phyloP scores from a whole-genome alignment of 1,140 invertebrate genomes.

The Copidosoma floridanum region DNA sequence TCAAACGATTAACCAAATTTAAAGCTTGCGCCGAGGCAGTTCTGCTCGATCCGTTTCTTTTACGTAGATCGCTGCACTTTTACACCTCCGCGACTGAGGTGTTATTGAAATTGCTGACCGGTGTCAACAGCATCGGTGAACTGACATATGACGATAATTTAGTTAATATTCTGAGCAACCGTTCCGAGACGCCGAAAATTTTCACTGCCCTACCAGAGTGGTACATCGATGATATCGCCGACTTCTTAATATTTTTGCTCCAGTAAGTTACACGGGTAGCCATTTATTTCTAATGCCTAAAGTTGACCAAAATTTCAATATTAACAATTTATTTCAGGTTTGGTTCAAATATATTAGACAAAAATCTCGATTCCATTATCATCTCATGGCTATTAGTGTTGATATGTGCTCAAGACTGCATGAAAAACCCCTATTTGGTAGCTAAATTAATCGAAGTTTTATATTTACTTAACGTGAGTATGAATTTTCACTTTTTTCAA shows the following conservation, averaged over 20 bases:
- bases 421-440: constrained; percentile 94
- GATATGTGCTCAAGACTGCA: constrained; percentile 84
- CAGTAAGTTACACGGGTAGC: constrained; percentile 70
- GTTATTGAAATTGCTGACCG: constrained; percentile 66
- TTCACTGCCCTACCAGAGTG: constrained; percentile 93
- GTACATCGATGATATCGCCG: constrained; percentile 95
- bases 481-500: constrained; percentile 48
- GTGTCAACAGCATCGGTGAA: constrained; percentile 48
- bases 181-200: constrained; percentile 63
- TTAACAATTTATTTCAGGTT: constrained; percentile 61
- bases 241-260: constrained; percentile 88
- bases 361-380: constrained; percentile 77
- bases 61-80: constrained; percentile 79
- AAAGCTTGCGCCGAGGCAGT: constrained; percentile 88
- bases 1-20: constrained; percentile 69
- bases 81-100: constrained; percentile 83
- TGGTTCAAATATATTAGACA: constrained; percentile 71
- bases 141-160: constrained; percentile 42
- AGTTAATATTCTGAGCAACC: constrained; percentile 55
- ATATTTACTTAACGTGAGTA: constrained; percentile 85
- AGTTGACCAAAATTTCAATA: background rate
- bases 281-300: background rate
- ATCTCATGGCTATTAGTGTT: constrained; percentile 86
- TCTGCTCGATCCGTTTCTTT: constrained; percentile 76
- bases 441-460: constrained; percentile 94